Evolutionary conservation across 2,797 vertebrate genomes (phyloP).

Genomic region (Tapera naevia): DNA sequence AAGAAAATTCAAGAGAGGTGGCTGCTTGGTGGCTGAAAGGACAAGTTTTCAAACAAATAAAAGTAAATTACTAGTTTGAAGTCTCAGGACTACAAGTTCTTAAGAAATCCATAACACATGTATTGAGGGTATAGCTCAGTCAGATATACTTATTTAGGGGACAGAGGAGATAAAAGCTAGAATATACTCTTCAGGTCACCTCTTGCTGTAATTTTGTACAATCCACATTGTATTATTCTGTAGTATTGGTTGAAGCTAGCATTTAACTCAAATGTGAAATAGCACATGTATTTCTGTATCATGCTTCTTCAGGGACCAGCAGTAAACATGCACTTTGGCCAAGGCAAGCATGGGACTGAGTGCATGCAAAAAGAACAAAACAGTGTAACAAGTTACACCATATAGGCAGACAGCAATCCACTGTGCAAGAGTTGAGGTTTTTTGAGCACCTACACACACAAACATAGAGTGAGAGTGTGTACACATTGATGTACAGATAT

Average conservation of each 20-base stretch:
- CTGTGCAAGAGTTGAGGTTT: neutral
- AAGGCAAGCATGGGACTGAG: neutral
- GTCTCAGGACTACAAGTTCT: neutral
- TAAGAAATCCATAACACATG: neutral
- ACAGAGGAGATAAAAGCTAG: neutral
- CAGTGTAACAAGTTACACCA: rapidly evolving
- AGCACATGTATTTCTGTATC: neutral
- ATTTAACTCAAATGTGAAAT: neutral
- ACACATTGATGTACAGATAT: rapidly evolving
- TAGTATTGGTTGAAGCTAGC: neutral
- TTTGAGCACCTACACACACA: neutral
- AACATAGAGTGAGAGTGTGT: neutral
- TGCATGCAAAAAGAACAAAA: neutral
- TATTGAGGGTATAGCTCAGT: neutral
- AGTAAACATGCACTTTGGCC: neutral
- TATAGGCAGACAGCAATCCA: too few relatives aligned
- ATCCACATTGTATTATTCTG: neutral
- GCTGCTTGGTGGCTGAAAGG: neutral
- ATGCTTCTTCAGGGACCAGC: neutral
- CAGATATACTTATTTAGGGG: neutral
- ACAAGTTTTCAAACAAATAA: neutral
- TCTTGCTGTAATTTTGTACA: neutral
- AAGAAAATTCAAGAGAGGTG: neutral
- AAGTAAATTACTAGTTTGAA: neutral
- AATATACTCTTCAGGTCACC: neutral